A percentile compares a stretch with the other conserved stretches of the same genome.
Evolutionary conservation across 2,888 invertebrate genomes (phyloP).

Genomic region (Drosophila neoperkinsi): DNA sequence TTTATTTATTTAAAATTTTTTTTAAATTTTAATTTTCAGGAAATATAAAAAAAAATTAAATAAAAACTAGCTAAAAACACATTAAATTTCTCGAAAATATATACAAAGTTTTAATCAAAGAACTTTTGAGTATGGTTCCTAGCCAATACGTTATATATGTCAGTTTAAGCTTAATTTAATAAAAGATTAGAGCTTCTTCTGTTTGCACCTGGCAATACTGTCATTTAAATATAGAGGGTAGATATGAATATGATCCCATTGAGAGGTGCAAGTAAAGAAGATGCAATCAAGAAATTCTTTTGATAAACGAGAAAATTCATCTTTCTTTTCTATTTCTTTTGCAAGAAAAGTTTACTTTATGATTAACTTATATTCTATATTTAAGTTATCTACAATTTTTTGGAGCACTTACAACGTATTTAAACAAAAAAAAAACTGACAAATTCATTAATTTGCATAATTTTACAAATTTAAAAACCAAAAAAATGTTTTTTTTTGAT

Average conservation of each 20-base stretch:
- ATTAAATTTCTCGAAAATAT: background rate
- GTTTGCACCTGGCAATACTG: background rate
- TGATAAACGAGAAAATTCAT: background rate
- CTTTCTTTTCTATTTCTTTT: background rate
- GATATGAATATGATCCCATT: too few species aligned
- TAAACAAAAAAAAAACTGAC: background rate
- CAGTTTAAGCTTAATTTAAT: too few species aligned
- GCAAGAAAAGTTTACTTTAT: background rate
- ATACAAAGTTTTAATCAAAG: background rate
- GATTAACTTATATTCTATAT: background rate
- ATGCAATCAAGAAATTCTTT: background rate
- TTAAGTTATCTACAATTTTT: too few species aligned
- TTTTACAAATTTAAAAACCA: background rate
- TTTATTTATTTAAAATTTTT: background rate
- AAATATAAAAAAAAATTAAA: background rate
- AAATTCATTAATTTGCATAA: fast-evolving
- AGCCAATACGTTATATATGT: too few species aligned
- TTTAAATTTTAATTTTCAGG: too few species aligned
- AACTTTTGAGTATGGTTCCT: too few species aligned
- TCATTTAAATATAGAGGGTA: too few species aligned
- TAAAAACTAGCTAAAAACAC: background rate
- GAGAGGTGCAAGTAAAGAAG: background rate
- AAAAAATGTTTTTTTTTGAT: background rate
- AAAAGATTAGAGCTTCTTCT: background rate
- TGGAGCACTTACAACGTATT: background rate